Evolutionary conservation across 2,888 invertebrate genomes (phyloP), one percentile per base, ranked within the genome.

Genomic region (Meta bourneti): DNA sequence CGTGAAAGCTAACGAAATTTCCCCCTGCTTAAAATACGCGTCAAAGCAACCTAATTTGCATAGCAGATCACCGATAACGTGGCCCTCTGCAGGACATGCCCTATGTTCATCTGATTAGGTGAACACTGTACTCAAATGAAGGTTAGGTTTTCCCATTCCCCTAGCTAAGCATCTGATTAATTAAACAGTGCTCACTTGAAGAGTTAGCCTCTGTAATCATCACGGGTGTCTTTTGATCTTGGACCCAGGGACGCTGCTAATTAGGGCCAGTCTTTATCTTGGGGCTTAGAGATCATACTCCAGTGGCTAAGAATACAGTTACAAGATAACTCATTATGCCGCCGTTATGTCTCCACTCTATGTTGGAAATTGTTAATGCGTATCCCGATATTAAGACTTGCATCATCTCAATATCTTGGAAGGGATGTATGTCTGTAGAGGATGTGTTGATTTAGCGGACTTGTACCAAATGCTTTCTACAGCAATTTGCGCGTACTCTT

Each of bases 151-250:
- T 85, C 71, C 71, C 79, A 84, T 74, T 90, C 71, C 83, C 83
- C 81, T 20, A 81, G 77, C 79, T 83, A 88, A 91, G 87, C 79
- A 91, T 91, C 74, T 81, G 83, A 91, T 88, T 87, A 88, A 91
- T 91, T 91, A 91, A 91, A 83, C 91, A 88, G 51, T 79, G 61
- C 72, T 82, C 87, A 88, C 87, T 79, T 82, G 90, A 87, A 91
- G 91, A 87, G 89, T 77, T 91, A 72, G 81, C 70, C 82, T 91
- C 75, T 75, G 85, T 82, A 87, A 91, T 91, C 91, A 91, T 71
- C 91, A 51, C 51, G 78, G 91, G 87, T 91, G 91, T 88, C 91
- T 87, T 87, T 91, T 91, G 91, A 91, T 91, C 87, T 91, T 74
- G 71, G 78, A 16, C 69, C 71, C n/a, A 78, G 89, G 51, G 13